phyloP scores from a whole-genome alignment of 2,797 vertebrate genomes.

The Nannoperca australis region DNA sequence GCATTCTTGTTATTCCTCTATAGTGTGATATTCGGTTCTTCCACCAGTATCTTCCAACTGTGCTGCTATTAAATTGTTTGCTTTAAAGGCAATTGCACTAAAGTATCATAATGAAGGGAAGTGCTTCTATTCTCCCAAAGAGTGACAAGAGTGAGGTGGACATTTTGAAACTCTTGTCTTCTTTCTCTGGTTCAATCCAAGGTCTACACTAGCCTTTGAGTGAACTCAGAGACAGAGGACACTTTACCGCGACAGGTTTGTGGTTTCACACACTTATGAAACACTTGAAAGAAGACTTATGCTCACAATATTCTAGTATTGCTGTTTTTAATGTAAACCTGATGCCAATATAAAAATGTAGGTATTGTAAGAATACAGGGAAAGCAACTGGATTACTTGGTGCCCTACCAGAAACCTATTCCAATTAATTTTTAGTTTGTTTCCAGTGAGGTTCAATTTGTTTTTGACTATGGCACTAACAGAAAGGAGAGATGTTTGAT shows the following conservation, averaged over 20 bases:
- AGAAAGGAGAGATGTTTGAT: slow-evolving; percentile 1
- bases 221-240: neutral
- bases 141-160: slow-evolving; percentile 33
- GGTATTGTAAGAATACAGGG: neutral
- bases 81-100: slow-evolving; percentile 25
- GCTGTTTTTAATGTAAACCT: slow-evolving; percentile 18
- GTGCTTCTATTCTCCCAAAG: slow-evolving; percentile 12
- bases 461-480: neutral
- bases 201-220: neutral
- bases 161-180: slow-evolving; percentile 41
- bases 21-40: slow-evolving; percentile 8
- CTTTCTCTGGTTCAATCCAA: slow-evolving; percentile 9
- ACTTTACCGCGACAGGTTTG: neutral
- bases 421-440: neutral
- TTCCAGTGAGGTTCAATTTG: neutral
- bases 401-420: neutral
- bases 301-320: neutral
- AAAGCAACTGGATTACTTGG: neutral
- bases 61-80: slow-evolving; percentile 33
- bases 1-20: slow-evolving; percentile 30
- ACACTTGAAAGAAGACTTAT: slow-evolving; percentile 13
- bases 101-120: slow-evolving; percentile 23
- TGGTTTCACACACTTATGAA: slow-evolving; percentile 3
- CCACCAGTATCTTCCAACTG: slow-evolving; percentile 19
- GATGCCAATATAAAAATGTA: slow-evolving; percentile 8